Evolutionary conservation across 2,113 vertebrate genomes (phyloP).

Genomic region (Mixornis gularis): DNA sequence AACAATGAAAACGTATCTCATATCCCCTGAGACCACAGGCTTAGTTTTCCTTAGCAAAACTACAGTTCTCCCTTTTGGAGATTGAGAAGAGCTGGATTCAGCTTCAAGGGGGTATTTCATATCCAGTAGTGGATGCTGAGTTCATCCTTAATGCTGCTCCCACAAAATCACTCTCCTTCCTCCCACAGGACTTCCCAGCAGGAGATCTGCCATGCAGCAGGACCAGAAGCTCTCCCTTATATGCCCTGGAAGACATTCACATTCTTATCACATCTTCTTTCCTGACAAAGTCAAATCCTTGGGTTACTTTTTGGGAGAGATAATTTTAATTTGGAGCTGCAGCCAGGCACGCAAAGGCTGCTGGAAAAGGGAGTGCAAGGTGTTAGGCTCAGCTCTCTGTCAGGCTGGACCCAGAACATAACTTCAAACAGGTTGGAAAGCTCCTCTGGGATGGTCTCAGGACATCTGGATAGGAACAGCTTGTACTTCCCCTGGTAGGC

Average conservation of each 20-base stretch:
- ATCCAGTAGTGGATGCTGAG: neutral
- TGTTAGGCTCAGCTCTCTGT: neutral
- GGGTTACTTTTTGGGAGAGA: neutral
- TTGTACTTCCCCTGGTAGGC: neutral
- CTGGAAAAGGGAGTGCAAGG: neutral
- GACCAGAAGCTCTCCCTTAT: neutral
- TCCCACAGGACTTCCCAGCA: neutral
- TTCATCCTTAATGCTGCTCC: neutral
- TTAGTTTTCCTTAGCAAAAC: neutral
- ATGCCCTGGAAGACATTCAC: neutral
- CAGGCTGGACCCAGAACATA: neutral
- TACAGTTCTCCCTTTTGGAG: neutral
- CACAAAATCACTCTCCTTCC: neutral
- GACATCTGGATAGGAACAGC: neutral
- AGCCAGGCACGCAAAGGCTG: accelerated
- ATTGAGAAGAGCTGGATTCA: neutral
- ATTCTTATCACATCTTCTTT: neutral
- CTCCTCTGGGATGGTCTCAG: neutral
- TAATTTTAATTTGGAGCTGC: accelerated
- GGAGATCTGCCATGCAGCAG: neutral
- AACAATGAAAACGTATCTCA: neutral
- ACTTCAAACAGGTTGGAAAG: neutral
- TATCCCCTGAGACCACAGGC: neutral
- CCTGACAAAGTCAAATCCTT: neutral
- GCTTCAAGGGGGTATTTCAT: neutral